Percentiles rank a stretch among this genome's conserved stretches.
phyloP scores from a whole-genome alignment of 2,113 vertebrate species.

The Sapayoa aenigma region DNA sequence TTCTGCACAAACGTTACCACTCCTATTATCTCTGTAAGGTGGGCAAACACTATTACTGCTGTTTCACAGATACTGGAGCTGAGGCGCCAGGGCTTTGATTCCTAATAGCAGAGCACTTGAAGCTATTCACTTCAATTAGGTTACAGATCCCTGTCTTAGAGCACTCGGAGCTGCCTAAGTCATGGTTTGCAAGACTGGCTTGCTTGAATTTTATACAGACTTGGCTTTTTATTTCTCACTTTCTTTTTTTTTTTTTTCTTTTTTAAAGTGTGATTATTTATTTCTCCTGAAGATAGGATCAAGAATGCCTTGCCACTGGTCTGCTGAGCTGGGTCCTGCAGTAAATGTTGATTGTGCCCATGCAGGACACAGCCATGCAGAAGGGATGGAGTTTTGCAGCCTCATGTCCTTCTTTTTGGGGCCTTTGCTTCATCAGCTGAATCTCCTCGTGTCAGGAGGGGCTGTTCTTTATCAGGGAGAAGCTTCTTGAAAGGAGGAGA shows the following conservation, averaged over 20 bases:
- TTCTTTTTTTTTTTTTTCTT: neutral
- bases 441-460: accelerated
- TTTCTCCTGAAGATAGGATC: neutral
- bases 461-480: neutral
- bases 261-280: neutral
- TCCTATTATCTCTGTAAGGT: slow-evolving; percentile 33
- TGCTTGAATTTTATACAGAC: neutral
- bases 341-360: accelerated
- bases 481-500: neutral
- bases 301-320: neutral
- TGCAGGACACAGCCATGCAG: neutral
- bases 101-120: slow-evolving; percentile 14
- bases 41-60: slow-evolving; percentile 34
- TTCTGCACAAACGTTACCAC: neutral
- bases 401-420: accelerated
- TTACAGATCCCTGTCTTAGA: neutral
- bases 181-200: neutral
- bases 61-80: slow-evolving; percentile 13
- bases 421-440: neutral
- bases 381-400: neutral
- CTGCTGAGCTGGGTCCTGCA: neutral
- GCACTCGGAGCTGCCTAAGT: neutral
- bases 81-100: slow-evolving; percentile 16
- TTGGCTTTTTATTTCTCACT: neutral
- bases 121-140: slow-evolving; percentile 23